These are phyloP conservation scores for Sericinus montela DNA, from an alignment of 2,888 invertebrate species.

Conservation along the genomic window DNA sequence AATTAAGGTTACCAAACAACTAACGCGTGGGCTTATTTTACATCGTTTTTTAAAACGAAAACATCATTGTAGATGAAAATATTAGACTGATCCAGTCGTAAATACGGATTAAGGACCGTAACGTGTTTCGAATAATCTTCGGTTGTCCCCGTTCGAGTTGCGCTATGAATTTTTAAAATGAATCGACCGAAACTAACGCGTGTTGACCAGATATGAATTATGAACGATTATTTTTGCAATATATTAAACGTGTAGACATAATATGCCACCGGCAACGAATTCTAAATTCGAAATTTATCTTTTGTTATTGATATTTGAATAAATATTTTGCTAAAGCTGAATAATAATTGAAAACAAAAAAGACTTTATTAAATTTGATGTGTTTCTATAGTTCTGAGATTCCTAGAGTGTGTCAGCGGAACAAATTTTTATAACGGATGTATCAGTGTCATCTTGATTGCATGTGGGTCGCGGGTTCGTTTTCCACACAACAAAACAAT, in stretches of 20 bases:
- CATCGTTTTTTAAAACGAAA: constrained; percentile 25
- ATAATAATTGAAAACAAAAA: no score
- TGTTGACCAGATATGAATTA: constrained; percentile 13
- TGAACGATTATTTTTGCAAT: constrained; percentile 12
- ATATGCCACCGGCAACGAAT: background rate
- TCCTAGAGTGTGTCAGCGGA: no score
- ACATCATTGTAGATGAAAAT: constrained; percentile 29
- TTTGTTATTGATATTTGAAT: no score
- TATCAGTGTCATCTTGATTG: no score
- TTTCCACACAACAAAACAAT: no score
- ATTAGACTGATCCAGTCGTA: constrained; percentile 34
- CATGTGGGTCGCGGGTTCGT: no score
- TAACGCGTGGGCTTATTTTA: constrained; percentile 22
- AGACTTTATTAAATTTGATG: no score
- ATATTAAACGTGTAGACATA: constrained; percentile 2
- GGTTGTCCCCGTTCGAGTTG: background rate
- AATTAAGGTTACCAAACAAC: constrained; percentile 3
- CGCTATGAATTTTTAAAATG: constrained; percentile 13
- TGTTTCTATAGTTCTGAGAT: no score
- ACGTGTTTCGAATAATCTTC: constrained; percentile 14
- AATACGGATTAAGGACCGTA: constrained; percentile 35
- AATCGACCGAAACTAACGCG: constrained; percentile 13
- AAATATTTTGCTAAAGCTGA: no score
- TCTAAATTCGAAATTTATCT: no score
- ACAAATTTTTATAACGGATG: no score